phyloP scores from a whole-genome alignment of 2,113 vertebrate species.

The Silurus meridionalis region DNA sequence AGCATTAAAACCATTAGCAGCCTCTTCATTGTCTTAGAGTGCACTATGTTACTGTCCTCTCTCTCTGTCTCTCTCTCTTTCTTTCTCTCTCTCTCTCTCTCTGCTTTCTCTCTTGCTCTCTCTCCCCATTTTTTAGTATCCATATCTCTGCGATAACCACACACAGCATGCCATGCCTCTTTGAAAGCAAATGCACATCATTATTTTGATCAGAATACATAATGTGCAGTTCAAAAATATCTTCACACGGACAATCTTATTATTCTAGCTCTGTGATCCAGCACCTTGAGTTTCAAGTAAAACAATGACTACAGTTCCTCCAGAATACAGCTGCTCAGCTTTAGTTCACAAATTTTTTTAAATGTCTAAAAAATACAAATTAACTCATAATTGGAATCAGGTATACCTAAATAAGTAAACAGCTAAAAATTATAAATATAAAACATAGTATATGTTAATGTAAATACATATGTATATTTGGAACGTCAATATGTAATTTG shows the following conservation, averaged over 20 bases:
- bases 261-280: not conserved
- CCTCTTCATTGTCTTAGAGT: not conserved
- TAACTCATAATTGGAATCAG: not conserved
- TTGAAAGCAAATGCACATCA: not conserved
- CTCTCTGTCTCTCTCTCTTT: not conserved
- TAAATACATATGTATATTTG: not conserved
- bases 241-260: not conserved
- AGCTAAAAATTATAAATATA: not conserved
- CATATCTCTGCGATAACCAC: not conserved
- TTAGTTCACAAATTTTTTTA: not conserved
- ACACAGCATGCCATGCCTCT: not conserved
- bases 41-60: not conserved
- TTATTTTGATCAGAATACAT: not conserved
- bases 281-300: not conserved
- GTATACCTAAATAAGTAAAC: not conserved
- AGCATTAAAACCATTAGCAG: not conserved
- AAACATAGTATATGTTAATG: not conserved
- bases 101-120: not conserved
- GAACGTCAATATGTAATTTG: not conserved
- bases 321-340: not conserved
- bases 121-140: not conserved
- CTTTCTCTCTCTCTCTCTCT: not conserved
- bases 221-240: not conserved
- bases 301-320: not conserved
- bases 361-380: not conserved